Conservation (phyloP, 2,113 vertebrate species). For the Athene cunicularia region DNA sequence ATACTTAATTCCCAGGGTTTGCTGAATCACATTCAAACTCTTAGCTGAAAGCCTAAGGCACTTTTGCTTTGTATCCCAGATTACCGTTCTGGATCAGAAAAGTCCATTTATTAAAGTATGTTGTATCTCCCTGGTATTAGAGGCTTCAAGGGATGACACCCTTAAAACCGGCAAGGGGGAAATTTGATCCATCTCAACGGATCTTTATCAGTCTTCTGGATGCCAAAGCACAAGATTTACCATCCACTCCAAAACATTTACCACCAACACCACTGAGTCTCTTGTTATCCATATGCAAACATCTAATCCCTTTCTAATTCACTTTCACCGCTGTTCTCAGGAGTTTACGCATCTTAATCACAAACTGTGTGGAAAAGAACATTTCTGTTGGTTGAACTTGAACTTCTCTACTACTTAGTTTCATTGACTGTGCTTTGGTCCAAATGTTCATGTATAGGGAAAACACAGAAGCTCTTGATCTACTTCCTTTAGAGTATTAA, state of each 20-base stretch:
- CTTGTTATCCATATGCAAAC: not conserved
- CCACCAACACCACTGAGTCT: not conserved
- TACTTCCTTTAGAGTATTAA: not conserved
- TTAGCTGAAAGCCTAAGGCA: not conserved
- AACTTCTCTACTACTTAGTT: not conserved
- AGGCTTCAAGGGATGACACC: not conserved
- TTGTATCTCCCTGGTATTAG: not conserved
- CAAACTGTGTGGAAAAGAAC: not conserved
- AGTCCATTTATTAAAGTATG: not conserved
- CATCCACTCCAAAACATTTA: not conserved
- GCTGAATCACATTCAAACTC: not conserved
- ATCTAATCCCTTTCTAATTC: not conserved
- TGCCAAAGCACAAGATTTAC: not conserved
- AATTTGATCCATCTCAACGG: not conserved
- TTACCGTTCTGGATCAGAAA: not conserved
- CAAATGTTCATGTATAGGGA: not conserved
- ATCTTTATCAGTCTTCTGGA: not conserved
- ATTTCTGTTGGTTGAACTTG: not conserved
- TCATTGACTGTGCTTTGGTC: not conserved
- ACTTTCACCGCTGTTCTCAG: not conserved
- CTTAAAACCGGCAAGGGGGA: not conserved
- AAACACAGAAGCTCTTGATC: not conserved
- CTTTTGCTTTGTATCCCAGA: not conserved
- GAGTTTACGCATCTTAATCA: not conserved
- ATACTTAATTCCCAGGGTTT: not conserved